Evolutionary conservation across 1,140 invertebrate species (phyloP).

Genomic region (Macrocentrus cingulum): DNA sequence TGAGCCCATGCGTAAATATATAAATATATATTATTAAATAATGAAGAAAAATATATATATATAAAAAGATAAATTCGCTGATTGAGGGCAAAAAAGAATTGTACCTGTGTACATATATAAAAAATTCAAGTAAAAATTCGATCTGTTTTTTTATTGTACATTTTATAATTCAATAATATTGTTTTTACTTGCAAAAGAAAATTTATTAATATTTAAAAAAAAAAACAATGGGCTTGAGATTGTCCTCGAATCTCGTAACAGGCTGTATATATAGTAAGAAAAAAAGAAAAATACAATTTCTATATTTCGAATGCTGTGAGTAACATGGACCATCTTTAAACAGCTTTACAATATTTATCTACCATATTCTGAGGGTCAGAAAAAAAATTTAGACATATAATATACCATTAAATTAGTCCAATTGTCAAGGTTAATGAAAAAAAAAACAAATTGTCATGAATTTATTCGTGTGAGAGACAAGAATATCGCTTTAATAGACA

Average conservation of each 20-base stretch:
- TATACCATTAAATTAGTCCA: no score
- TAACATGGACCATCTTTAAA: conserved; percentile 45
- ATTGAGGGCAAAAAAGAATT: conserved; percentile 19
- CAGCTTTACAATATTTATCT: conserved; percentile 30
- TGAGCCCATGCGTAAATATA: no score
- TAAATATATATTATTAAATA: no score
- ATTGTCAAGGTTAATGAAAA: neutral
- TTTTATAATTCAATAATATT: no score
- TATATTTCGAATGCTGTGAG: conserved; percentile 44
- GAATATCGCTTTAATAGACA: conserved; percentile 1
- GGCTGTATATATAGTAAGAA: conserved; percentile 24
- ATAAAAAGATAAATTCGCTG: no score
- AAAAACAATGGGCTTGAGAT: conserved; percentile 4
- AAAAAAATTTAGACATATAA: conserved; percentile 18
- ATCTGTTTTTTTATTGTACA: no score
- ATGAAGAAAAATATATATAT: no score
- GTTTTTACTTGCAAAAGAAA: no score
- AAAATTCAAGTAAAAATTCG: no score
- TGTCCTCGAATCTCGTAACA: conserved; percentile 16
- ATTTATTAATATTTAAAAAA: no score
- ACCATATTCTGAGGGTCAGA: conserved; percentile 20
- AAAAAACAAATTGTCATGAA: no score
- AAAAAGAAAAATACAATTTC: conserved; percentile 27
- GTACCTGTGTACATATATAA: conserved; percentile 30
- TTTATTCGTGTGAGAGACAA: no score